A percentile compares a stretch with the other conserved stretches of the same genome.
Conservation (phyloP, 2,797 vertebrate genomes). For the Amblyraja radiata region DNA sequence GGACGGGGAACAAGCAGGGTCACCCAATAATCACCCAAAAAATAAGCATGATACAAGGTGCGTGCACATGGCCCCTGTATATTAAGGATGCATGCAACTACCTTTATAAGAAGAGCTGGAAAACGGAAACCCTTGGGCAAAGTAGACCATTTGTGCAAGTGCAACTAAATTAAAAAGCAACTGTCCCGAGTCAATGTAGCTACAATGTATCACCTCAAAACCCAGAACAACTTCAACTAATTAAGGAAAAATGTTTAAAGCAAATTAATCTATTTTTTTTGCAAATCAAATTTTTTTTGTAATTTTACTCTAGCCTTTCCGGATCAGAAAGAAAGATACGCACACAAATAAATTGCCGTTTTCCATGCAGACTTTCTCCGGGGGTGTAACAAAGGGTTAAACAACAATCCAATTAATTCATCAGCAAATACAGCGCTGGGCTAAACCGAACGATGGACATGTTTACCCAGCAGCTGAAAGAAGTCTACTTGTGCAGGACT, state of each 20-base stretch:
- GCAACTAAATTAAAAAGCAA: not conserved
- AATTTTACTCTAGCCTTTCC: not conserved
- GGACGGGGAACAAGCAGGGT: too few relatives aligned
- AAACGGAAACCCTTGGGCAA: too few relatives aligned
- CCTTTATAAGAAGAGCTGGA: too few relatives aligned
- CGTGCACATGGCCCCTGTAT: too few relatives aligned
- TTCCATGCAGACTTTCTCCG: slow-evolving; percentile 12
- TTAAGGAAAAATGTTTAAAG: not conserved
- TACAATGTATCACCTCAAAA: not conserved
- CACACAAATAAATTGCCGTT: not conserved
- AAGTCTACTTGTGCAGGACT: not conserved
- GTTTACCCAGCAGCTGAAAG: not conserved
- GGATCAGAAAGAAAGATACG: not conserved
- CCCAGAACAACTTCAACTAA: not conserved
- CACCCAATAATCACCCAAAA: too few relatives aligned
- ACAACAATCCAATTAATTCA: slow-evolving; percentile 27
- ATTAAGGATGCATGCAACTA: too few relatives aligned
- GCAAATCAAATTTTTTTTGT: not conserved
- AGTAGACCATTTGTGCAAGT: too few relatives aligned
- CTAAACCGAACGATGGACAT: not conserved
- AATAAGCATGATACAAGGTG: too few relatives aligned
- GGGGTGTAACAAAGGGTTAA: not conserved
- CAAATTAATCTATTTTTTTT: not conserved
- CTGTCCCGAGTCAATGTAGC: not conserved
- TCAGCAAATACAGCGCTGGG: not conserved